phyloP scores from a whole-genome alignment of 2,113 vertebrate genomes.

The Helogale parvula region DNA sequence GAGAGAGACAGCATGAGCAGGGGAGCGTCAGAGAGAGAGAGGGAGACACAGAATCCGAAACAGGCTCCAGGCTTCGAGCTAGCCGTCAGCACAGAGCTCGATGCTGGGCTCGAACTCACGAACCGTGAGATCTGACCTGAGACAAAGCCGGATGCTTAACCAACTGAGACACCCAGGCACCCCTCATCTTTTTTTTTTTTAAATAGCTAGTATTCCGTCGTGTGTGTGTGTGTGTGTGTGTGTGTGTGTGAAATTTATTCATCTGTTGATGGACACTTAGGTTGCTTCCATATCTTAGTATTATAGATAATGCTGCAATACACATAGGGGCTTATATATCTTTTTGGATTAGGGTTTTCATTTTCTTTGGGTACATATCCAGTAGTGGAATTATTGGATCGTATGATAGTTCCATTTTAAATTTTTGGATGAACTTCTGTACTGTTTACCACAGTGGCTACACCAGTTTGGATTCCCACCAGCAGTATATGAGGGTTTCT shows the following conservation, averaged over 20 bases:
- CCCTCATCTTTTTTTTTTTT: no score
- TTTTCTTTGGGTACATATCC: neutral
- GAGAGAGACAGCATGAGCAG: no score
- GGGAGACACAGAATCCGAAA: no score
- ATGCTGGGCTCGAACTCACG: no score
- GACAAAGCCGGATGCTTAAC: no score
- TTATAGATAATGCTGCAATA: neutral
- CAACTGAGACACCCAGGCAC: no score
- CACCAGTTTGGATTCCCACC: neutral
- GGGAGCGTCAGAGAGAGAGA: no score
- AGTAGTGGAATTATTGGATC: neutral
- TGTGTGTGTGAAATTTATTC: neutral
- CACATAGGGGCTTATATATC: neutral
- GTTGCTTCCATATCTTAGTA: neutral
- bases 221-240: neutral
- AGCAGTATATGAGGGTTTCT: neutral
- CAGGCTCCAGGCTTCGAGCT: no score
- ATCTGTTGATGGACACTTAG: neutral
- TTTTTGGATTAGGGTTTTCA: neutral
- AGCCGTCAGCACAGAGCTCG: no score
- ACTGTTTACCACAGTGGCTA: neutral
- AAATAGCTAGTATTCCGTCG: neutral
- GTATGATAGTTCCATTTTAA: neutral
- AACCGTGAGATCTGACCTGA: no score
- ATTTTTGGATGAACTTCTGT: neutral